phyloP scores from a whole-genome alignment of 2,113 vertebrate species.

The Oreotrochilus melanogaster region DNA sequence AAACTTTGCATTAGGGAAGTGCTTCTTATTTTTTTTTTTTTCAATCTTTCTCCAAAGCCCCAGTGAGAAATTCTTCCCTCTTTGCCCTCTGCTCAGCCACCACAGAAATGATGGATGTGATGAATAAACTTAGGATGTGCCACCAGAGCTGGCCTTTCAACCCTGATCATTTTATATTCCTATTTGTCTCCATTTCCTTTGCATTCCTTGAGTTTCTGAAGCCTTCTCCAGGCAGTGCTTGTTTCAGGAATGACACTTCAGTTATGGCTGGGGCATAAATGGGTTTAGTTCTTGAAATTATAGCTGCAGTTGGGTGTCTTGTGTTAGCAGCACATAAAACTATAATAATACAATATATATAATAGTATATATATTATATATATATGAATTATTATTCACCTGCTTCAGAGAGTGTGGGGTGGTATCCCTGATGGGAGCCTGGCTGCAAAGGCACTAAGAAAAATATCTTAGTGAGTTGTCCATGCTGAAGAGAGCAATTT shows the following conservation, averaged over 20 bases:
- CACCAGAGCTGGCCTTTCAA: not conserved
- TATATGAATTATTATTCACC: not conserved
- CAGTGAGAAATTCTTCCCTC: not conserved
- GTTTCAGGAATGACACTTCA: not conserved
- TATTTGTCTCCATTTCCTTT: not conserved
- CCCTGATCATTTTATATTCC: not conserved
- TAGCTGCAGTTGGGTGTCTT: not conserved
- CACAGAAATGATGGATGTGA: not conserved
- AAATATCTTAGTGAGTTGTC: not conserved
- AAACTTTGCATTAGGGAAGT: not conserved
- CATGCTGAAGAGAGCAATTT: not conserved
- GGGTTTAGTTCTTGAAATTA: not conserved
- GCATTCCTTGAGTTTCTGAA: not conserved
- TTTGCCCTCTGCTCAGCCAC: not conserved
- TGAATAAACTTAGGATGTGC: not conserved
- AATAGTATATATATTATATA: too few relatives aligned
- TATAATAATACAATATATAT: not conserved
- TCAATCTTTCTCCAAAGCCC: not conserved
- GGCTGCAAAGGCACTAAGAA: not conserved
- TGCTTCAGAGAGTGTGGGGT: not conserved
- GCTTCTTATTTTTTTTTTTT: not conserved
- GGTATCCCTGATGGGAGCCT: not conserved
- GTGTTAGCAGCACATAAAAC: not conserved
- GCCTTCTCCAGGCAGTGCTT: not conserved
- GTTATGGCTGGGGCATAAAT: not conserved